Evolutionary conservation across 1,140 invertebrate genomes (phyloP), one percentile per base, ranked within the genome.

Genomic region (Helicoverpa armigera): DNA sequence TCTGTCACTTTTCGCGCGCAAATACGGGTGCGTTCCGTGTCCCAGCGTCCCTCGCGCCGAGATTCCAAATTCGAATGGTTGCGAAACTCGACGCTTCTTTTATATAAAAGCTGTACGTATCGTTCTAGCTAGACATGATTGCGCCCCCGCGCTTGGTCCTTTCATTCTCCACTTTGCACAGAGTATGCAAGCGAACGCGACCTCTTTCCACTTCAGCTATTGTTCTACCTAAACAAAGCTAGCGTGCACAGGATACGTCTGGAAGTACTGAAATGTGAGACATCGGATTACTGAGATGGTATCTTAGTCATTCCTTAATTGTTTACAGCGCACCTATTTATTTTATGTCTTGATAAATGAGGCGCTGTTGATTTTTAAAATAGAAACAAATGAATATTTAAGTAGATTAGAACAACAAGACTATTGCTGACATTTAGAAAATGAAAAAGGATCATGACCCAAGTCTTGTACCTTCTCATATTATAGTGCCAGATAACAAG

Each of bases 61-160:
- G 93, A 93, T 88, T 94, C 90, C 87, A 91, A 91, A 86, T 90
- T 90, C 76, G 89, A 92, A 91, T 94, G 92, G 85, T 93, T 93
- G 88, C 88, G 88, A 94, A 93, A 93, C 87, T 83, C 86, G 86
- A 84, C 86, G 89, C 89, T 90, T 92, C 91, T 88, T 94, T 91
- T 94, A 93, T 94, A 94, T 93, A 91, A 90, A 87, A 93, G 86
- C 89, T 88, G 86, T 89, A 61, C 23, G 58, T 61, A 87, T 75
- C 74, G 81, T 86, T 87, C 60, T 65, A 77, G 60, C 67, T 81
- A 80, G 43, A 82, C 76, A 50, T 16, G 80, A 86, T 88, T 76
- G 84, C 88, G 88, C 90, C 91, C 87, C 88, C 89, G 88, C 89
- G 86, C 87, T 81, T 65, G 75, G 74, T 56, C 80, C 75, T 84